Conservation (phyloP, 2,888 invertebrate species). For the Drosophila greeni region DNA sequence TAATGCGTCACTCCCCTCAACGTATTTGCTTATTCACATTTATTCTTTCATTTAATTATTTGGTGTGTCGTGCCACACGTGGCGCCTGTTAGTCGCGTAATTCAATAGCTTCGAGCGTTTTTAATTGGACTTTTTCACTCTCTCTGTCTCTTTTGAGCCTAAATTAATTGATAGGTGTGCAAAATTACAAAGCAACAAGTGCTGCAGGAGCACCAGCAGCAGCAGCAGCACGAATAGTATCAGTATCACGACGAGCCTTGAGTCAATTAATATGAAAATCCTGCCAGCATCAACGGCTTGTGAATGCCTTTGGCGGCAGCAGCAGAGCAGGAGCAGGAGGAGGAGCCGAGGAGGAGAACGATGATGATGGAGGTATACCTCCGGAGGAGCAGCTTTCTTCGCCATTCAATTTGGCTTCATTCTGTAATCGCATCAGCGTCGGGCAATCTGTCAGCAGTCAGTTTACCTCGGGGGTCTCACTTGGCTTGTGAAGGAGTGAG, state of each 20-base stretch:
- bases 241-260: constrained; percentile 15
- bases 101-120: constrained; percentile 52
- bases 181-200: constrained; percentile 38
- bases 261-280: constrained; percentile 52
- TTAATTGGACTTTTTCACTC: constrained; percentile 48
- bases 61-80: constrained; percentile 45
- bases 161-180: constrained; percentile 55
- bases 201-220: background rate
- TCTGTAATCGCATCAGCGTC: constrained; percentile 65
- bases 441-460: constrained; percentile 48
- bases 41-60: constrained; percentile 37
- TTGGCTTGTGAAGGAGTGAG: background rate
- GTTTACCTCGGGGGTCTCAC: constrained; percentile 23
- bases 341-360: background rate
- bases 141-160: background rate
- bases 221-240: constrained; percentile 5
- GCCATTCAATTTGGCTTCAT: constrained; percentile 60
- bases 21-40: background rate
- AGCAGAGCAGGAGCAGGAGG: background rate
- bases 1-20: background rate
- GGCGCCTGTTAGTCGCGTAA: constrained; percentile 55
- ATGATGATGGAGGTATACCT: constrained; percentile 15
- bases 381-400: constrained; percentile 30
- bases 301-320: background rate
- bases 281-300: constrained; percentile 31